Evolutionary conservation across 2,113 vertebrate species (phyloP), one percentile per base, ranked within the genome.

Genomic region (Tragulus kanchil): DNA sequence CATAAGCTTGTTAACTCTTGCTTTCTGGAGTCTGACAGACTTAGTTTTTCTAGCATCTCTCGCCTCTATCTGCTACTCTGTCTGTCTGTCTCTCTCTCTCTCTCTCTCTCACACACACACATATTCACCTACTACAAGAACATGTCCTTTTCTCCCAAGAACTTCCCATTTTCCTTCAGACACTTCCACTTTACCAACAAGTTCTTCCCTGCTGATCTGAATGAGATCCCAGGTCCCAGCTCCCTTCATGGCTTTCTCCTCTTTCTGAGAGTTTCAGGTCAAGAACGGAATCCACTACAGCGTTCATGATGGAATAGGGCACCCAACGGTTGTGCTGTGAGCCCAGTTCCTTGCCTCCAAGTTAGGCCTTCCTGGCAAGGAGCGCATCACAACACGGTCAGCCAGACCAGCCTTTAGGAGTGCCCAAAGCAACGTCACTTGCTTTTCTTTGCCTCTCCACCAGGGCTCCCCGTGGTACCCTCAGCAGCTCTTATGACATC

Each of bases 91-190:
- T 15, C 45, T 0, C 96, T 97, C 62, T 85, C 89, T 81, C 93
- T 95, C 65, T 67, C 48, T 28, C 73, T 15, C 45, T 0, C 42
- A 6, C 84, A 95, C 96, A 98, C 97, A 97, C 98, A 97, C 98
- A 98, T 93, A 42, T 7, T 54, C 13, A 59, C 23, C n/a, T 13
- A 45, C 2, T 28, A 31, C 16, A 16, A 54, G 45, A 13, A 98
- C 96, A 98, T 97, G 97, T 98, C 97, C 93, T 95, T 97, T 97
- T 98, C 98, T 98, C 97, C 65, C 14, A 50, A 64, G 79, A 93
- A 90, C 64, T 58, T 81, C 83, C 65, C 79, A 89, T 83, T 92
- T 95, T 95, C 89, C 94, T 95, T 97, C 97, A 98, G 96, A 98
- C 97, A 96, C 92, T 98, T 97, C 95, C 94, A 90, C 93, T 94